Evolutionary conservation across 2,113 vertebrate genomes (phyloP).

Genomic region (Pachycephala philippinensis): DNA sequence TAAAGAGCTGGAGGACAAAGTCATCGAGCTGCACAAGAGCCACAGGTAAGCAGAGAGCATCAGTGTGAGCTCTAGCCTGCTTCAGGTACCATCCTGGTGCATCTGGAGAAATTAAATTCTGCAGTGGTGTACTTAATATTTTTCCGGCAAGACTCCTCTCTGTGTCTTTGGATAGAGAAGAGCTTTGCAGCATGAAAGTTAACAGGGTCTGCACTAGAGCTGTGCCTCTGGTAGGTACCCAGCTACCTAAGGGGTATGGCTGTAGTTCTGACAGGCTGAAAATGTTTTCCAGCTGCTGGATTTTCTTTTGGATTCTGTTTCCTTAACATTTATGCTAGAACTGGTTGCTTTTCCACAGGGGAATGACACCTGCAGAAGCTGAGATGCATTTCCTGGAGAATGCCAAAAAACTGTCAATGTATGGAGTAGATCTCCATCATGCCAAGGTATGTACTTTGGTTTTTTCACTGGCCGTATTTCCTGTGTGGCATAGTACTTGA

Average conservation of each 20-base stretch:
- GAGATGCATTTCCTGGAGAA: constrained; percentile 97
- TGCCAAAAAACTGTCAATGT: constrained; percentile 98
- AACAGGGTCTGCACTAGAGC: neutral
- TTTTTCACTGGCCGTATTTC: neutral
- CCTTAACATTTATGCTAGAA: neutral
- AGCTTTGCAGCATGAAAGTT: neutral
- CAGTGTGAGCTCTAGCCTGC: neutral
- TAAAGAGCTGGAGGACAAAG: constrained; percentile 93
- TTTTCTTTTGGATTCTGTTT: neutral
- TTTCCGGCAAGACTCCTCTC: accelerated
- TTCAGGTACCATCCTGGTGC: accelerated
- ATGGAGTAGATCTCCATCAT: constrained; percentile 95
- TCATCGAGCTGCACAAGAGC: constrained; percentile 93
- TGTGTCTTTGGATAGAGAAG: neutral
- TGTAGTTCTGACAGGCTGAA: neutral
- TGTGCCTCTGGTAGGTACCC: neutral
- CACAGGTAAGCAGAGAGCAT: constrained; percentile 81
- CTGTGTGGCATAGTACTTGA: neutral
- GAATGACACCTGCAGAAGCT: constrained; percentile 95
- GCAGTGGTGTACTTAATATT: neutral
- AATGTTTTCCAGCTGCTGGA: neutral
- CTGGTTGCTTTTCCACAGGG: constrained; percentile 73
- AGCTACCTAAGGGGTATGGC: neutral
- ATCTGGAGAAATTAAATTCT: neutral
- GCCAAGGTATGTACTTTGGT: constrained; percentile 82